phyloP scores from a whole-genome alignment of 1,140 invertebrate genomes.

The Plectrocnemia conspersa region DNA sequence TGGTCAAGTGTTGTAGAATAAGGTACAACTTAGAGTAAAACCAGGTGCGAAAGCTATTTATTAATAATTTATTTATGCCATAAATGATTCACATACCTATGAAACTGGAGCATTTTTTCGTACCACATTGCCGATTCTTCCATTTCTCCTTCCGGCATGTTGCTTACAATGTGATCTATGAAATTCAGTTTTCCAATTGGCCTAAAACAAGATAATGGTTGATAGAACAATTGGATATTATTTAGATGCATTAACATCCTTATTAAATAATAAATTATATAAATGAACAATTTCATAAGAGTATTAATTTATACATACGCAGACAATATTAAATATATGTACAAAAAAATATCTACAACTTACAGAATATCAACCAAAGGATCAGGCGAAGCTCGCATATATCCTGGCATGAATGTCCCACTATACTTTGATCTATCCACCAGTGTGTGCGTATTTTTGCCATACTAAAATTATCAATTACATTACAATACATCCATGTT shows the following conservation, averaged over 20 bases:
- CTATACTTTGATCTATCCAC: conserved; percentile 83
- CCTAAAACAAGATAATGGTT: conserved; percentile 48
- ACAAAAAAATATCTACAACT: too few species aligned
- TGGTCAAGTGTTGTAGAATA: too few species aligned
- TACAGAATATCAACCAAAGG: conserved; percentile 62
- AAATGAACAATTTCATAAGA: conserved; percentile 36
- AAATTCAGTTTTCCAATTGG: conserved; percentile 77
- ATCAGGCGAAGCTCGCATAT: conserved; percentile 55
- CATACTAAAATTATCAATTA: conserved; percentile 90
- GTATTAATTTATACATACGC: too few species aligned
- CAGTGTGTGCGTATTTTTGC: conserved; percentile 94
- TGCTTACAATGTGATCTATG: conserved; percentile 96
- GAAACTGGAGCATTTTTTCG: conserved; percentile 88
- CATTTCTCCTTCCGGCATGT: conserved; percentile 92
- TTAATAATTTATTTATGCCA: too few species aligned
- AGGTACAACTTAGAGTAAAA: too few species aligned
- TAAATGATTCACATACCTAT: conserved; percentile 60
- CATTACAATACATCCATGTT: too few species aligned
- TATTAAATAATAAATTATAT: too few species aligned
- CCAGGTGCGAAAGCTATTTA: too few species aligned
- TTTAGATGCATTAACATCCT: conserved; percentile 11
- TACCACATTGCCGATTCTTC: conserved; percentile 89
- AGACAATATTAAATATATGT: too few species aligned
- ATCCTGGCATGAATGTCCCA: conserved; percentile 90
- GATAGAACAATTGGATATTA: conserved; percentile 31